Evolutionary conservation across 2,797 vertebrate genomes (phyloP).

Genomic region (Nyctibius grandis): DNA sequence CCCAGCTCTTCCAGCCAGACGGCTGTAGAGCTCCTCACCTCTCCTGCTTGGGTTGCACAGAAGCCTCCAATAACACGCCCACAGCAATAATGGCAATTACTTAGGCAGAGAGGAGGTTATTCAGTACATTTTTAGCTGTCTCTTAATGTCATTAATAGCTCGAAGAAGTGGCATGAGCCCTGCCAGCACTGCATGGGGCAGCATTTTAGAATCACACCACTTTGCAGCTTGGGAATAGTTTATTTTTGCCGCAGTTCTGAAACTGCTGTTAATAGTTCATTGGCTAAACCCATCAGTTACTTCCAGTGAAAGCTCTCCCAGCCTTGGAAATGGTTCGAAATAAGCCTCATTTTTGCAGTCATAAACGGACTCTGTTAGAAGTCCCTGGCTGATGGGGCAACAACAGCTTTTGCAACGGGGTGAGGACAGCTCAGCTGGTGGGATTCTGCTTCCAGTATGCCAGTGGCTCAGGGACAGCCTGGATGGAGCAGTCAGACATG

Average conservation of each 20-base stretch:
- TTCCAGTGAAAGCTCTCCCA: conserved; percentile 15
- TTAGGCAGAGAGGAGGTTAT: not conserved
- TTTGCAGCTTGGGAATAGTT: not conserved
- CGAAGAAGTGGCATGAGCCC: not conserved
- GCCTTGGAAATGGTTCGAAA: not conserved
- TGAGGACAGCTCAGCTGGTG: not conserved
- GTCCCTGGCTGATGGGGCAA: not conserved
- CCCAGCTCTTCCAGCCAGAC: not conserved
- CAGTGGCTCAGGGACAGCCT: not conserved
- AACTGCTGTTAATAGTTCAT: not conserved
- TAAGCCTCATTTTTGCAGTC: not conserved
- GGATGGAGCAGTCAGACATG: not conserved
- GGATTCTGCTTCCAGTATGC: not conserved
- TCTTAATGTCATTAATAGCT: not conserved
- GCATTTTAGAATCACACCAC: not conserved
- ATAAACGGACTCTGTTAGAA: not conserved
- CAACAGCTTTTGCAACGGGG: not conserved
- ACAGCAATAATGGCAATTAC: not conserved
- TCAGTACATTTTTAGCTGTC: not conserved
- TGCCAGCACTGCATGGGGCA: conserved; percentile 28
- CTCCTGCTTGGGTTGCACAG: not conserved
- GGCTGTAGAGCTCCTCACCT: not conserved
- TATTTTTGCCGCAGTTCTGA: not conserved
- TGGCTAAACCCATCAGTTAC: not conserved
- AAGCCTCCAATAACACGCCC: not conserved